Conservation (phyloP, 64 coral and sea anemone genomes). For the Dendrophyllia cribrosa region DNA sequence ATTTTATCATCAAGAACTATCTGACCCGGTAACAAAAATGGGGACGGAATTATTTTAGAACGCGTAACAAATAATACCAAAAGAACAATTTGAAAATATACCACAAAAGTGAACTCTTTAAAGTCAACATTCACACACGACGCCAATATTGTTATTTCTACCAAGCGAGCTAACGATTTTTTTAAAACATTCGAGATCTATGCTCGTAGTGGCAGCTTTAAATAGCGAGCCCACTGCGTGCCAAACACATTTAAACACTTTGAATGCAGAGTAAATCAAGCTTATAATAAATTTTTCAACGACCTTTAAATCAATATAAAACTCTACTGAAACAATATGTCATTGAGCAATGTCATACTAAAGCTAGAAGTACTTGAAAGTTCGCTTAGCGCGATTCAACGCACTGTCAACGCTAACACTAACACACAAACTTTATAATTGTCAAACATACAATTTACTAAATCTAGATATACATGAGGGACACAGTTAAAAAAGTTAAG, state of each 20-base stretch:
- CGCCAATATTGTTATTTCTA: not conserved
- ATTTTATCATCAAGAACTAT: too few species aligned
- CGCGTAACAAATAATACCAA: not conserved
- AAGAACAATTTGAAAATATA: not conserved
- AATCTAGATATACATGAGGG: not conserved
- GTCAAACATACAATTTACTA: not conserved
- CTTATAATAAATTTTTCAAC: not conserved
- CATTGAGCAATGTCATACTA: constrained; percentile 19
- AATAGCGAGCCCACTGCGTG: not conserved
- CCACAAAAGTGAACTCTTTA: not conserved
- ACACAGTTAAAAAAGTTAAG: not conserved
- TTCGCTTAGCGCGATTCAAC: constrained; percentile 28
- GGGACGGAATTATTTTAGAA: not conserved
- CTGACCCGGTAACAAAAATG: too few species aligned
- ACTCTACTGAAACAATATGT: constrained; percentile 38
- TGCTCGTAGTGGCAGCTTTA: not conserved
- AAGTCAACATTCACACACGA: not conserved
- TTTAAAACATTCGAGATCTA: not conserved
- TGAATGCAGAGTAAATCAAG: not conserved
- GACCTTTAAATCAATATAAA: constrained; percentile 50
- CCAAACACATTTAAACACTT: not conserved
- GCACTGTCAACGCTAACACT: not conserved
- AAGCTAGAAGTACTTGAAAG: constrained; percentile 42
- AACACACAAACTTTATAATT: constrained; percentile 17
- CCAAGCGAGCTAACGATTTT: not conserved